These are phyloP conservation scores for Tachina grossa DNA, from an alignment of 2,888 invertebrate species.

Conservation along the genomic window DNA sequence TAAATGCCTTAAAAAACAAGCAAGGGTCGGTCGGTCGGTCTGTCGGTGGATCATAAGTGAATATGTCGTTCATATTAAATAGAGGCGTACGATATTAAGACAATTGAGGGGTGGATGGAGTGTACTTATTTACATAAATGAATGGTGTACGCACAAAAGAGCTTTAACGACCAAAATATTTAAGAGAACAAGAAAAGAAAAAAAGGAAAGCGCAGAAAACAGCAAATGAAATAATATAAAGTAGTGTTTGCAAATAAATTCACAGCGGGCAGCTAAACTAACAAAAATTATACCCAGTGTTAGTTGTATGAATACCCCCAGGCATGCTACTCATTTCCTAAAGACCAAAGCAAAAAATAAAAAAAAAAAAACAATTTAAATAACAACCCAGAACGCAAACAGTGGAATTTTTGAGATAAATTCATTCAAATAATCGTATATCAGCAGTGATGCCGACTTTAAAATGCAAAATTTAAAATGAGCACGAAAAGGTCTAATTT, in stretches of 20 bases:
- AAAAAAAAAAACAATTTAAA: constrained; percentile 43
- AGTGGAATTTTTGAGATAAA: constrained; percentile 55
- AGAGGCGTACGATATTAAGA: constrained; percentile 31
- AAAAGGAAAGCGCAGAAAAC: constrained; percentile 42
- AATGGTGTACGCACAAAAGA: constrained; percentile 59
- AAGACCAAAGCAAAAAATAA: constrained; percentile 23
- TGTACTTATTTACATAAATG: constrained; percentile 18
- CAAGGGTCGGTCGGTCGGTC: constrained; percentile 65
- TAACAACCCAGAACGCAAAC: constrained; percentile 23
- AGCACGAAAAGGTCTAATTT: too few species aligned
- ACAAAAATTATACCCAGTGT: constrained; percentile 49
- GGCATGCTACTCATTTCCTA: constrained; percentile 16
- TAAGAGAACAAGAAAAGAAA: constrained; percentile 12
- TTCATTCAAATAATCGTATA: constrained; percentile 34
- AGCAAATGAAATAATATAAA: constrained; percentile 40
- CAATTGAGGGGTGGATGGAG: constrained; percentile 12
- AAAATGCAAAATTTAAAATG: not conserved
- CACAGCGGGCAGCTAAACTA: constrained; percentile 56
- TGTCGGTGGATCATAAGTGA: constrained; percentile 45
- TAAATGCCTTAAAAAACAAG: constrained; percentile 35
- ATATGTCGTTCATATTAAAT: constrained; percentile 34
- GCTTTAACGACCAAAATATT: constrained; percentile 41
- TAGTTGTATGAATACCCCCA: constrained; percentile 46
- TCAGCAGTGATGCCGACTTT: constrained; percentile 32
- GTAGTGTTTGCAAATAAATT: constrained; percentile 66